phyloP scores from a whole-genome alignment of 1,140 invertebrate species.

The Brachionus sp. region DNA sequence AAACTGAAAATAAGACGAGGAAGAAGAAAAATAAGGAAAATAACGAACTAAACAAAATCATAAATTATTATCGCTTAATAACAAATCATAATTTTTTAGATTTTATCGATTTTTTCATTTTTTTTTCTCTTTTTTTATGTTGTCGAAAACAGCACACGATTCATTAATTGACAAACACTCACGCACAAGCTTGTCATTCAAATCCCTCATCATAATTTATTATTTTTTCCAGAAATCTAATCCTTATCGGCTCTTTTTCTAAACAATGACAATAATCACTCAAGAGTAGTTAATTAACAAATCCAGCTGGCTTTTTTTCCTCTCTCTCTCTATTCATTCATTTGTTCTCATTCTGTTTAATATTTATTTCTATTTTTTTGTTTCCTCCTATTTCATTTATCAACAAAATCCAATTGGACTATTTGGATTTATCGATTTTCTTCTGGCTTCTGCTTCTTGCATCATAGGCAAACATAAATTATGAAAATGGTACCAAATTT shows the following conservation, averaged over 20 bases:
- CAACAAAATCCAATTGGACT: neutral
- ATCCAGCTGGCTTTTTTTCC: slow-evolving; percentile 14
- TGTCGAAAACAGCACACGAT: slow-evolving; percentile 11
- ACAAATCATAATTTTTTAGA: slow-evolving; percentile 33
- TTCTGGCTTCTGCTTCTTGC: neutral
- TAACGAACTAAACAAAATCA: slow-evolving; percentile 1
- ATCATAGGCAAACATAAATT: slow-evolving; percentile 3
- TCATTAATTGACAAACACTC: slow-evolving; percentile 23
- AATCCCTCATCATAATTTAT: slow-evolving; percentile 20
- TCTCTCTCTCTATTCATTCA: neutral
- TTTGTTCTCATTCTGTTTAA: neutral
- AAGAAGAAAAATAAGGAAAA: slow-evolving; percentile 1
- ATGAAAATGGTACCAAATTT: neutral
- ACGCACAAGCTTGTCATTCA: slow-evolving; percentile 31
- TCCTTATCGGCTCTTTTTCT: slow-evolving; percentile 36
- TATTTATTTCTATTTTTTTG: neutral
- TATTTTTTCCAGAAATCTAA: slow-evolving; percentile 32
- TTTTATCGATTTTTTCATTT: slow-evolving; percentile 38
- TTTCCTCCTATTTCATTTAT: neutral
- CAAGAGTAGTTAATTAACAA: slow-evolving; percentile 39
- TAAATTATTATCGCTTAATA: slow-evolving; percentile 39
- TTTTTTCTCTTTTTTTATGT: neutral
- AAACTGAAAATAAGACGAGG: slow-evolving; percentile 38
- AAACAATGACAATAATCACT: slow-evolving; percentile 40
- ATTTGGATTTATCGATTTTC: neutral